A percentile compares a stretch with the other conserved stretches of the same genome.
Evolutionary conservation across 2,797 vertebrate species (phyloP).

Genomic region (Sus cebifrons): DNA sequence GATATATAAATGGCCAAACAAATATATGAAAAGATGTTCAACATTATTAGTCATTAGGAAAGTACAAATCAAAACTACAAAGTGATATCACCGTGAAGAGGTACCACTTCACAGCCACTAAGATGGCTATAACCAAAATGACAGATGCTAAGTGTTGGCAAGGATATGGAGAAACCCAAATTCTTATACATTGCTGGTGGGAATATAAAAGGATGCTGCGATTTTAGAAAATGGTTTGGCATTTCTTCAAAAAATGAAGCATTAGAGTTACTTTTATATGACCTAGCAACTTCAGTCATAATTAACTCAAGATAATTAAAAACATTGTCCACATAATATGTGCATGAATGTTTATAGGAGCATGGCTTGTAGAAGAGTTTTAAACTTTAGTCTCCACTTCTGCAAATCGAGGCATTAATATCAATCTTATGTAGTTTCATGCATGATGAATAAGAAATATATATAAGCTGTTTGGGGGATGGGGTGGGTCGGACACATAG

Average conservation of each 20-base stretch:
- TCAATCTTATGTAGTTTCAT: neutral
- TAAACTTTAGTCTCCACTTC: slow-evolving; percentile 6
- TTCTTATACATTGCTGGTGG: neutral
- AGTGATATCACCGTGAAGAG: neutral
- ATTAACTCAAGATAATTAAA: slow-evolving; percentile 18
- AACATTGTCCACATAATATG: neutral
- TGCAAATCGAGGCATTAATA: neutral
- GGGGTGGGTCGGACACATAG: neutral
- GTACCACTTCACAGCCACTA: neutral
- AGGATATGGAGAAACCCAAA: neutral
- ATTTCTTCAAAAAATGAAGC: slow-evolving; percentile 44
- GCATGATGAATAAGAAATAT: neutral
- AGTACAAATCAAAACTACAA: slow-evolving; percentile 19
- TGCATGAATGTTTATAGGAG: neutral
- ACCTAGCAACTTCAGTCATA: neutral
- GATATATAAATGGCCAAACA: neutral
- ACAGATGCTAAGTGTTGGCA: neutral
- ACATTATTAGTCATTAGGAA: neutral
- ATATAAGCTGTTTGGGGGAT: neutral
- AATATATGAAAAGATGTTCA: neutral
- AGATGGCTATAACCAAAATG: neutral
- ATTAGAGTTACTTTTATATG: neutral
- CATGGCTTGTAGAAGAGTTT: neutral
- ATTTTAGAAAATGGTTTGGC: neutral
- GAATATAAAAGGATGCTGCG: neutral